Evolutionary conservation across 2,888 invertebrate genomes (phyloP).

Genomic region (Eulithis testata): DNA sequence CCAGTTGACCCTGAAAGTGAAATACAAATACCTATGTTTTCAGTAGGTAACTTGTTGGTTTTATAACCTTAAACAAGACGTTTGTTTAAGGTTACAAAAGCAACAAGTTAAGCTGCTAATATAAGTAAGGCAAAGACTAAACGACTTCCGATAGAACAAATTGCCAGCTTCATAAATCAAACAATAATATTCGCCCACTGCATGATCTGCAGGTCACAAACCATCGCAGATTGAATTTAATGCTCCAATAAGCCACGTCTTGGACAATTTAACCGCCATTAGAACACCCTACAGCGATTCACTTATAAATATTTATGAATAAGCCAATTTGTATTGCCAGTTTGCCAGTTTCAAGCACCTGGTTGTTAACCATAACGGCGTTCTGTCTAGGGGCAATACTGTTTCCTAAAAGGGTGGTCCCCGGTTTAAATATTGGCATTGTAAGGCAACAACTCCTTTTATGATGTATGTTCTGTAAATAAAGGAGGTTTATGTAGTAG

Average conservation of each 20-base stretch:
- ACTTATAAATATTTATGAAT: slow-evolving; percentile 75
- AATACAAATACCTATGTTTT: too few relatives aligned
- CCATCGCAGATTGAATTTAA: slow-evolving; percentile 69
- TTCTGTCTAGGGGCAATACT: slow-evolving; percentile 54
- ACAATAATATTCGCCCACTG: slow-evolving; percentile 64
- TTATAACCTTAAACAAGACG: too few relatives aligned
- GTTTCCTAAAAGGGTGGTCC: slow-evolving; percentile 61
- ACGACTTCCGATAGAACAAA: slow-evolving; percentile 66
- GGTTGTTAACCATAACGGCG: slow-evolving; percentile 59
- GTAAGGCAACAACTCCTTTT: slow-evolving; percentile 54
- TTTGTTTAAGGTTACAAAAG: background rate
- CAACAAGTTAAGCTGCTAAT: slow-evolving; percentile 10
- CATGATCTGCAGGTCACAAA: slow-evolving; percentile 56
- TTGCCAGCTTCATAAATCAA: slow-evolving; percentile 67
- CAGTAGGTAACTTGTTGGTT: too few relatives aligned
- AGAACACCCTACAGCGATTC: slow-evolving; percentile 65
- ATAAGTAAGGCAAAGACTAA: slow-evolving; percentile 31
- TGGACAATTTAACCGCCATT: slow-evolving; percentile 72
- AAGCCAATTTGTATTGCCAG: slow-evolving; percentile 57
- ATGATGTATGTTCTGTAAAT: slow-evolving; percentile 46
- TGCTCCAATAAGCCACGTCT: slow-evolving; percentile 64
- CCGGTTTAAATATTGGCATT: slow-evolving; percentile 59
- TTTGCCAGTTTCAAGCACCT: slow-evolving; percentile 47
- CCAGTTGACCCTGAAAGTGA: too few relatives aligned
- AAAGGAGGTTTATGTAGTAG: slow-evolving; percentile 40